A percentile compares a stretch with the other conserved stretches of the same genome.
phyloP scores from a whole-genome alignment of 2,888 invertebrate genomes.

The Spicauda simplicius region DNA sequence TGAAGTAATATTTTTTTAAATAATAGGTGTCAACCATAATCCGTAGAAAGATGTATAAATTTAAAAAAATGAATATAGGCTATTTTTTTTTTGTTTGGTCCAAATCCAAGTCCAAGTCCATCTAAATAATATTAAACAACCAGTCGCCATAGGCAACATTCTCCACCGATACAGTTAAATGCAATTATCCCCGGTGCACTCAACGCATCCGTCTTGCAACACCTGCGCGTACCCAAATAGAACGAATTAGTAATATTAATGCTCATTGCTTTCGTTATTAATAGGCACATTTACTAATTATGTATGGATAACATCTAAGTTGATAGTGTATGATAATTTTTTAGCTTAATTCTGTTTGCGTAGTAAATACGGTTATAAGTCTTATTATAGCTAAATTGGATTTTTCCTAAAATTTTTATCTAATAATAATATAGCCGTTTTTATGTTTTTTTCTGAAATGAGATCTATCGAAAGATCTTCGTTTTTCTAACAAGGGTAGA shows the following conservation, averaged over 20 bases:
- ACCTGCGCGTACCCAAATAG: slow-evolving; percentile 10
- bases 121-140: not conserved
- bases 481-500: no score
- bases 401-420: no score
- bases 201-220: slow-evolving; percentile 5
- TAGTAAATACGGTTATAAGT: no score
- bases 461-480: no score
- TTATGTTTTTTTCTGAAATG: no score
- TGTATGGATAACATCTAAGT: not conserved
- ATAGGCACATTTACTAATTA: not conserved
- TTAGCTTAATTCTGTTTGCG: no score
- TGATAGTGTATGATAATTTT: not conserved
- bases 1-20: no score
- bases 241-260: slow-evolving; percentile 7
- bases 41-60: no score
- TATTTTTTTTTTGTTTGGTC: not conserved
- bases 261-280: slow-evolving; percentile 7
- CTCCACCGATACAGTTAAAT: slow-evolving; percentile 12
- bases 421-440: no score
- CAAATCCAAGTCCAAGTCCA: not conserved
- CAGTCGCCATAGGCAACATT: not conserved
- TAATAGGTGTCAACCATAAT: no score
- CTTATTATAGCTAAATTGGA: no score
- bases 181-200: slow-evolving; percentile 17
- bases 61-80: no score